Conservation (phyloP, 2,797 vertebrate genomes). For the Chrosomus eos region DNA sequence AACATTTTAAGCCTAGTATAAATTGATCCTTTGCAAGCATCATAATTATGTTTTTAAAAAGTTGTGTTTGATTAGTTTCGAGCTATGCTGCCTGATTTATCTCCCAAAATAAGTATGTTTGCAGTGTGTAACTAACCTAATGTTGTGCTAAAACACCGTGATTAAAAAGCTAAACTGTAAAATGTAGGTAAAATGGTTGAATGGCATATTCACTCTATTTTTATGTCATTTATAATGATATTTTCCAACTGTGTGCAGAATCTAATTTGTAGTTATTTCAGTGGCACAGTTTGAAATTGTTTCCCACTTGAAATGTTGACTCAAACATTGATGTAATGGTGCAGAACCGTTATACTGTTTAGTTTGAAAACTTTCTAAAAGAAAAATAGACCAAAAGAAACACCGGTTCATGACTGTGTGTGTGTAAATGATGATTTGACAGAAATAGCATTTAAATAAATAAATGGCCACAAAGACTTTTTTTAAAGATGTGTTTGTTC, state of each 20-base stretch:
- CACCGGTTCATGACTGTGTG: not conserved
- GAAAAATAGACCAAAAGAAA: not conserved
- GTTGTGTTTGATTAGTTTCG: not conserved
- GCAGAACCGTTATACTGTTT: conserved; percentile 59
- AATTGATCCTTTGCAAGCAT: not conserved
- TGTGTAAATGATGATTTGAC: not conserved
- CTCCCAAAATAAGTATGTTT: not conserved
- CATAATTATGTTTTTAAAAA: not conserved
- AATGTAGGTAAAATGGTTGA: not conserved
- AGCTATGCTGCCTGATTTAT: not conserved
- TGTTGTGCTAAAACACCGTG: not conserved
- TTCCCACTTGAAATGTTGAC: conserved; percentile 58
- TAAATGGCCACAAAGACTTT: not conserved
- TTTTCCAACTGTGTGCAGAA: conserved; percentile 19
- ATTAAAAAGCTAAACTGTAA: not conserved
- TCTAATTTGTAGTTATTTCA: conserved; percentile 42
- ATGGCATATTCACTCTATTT: not conserved
- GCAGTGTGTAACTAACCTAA: not conserved
- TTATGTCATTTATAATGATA: not conserved
- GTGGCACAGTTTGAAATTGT: conserved; percentile 46
- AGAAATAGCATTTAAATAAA: conserved; percentile 9
- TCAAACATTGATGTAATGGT: conserved; percentile 62
- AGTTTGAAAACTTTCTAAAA: conserved; percentile 48
- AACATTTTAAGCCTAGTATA: not conserved
- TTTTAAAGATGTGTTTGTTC: not conserved